Evolutionary conservation across 1,140 invertebrate genomes (phyloP).

Genomic region (Uloborus diversus): DNA sequence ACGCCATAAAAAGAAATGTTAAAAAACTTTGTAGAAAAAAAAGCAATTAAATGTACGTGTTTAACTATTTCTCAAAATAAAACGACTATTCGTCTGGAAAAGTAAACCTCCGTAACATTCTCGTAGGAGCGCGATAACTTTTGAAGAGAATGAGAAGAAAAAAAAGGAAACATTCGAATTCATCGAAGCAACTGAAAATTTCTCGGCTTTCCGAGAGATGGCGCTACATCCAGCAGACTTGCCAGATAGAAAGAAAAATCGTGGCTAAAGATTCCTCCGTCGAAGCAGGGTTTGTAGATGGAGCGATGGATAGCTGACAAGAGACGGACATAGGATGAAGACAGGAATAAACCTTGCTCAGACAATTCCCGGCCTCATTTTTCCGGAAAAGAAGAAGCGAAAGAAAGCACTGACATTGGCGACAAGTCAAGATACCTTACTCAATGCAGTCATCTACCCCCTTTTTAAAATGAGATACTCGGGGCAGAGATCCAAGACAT

Average conservation of each 20-base stretch:
- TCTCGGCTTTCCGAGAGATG: constrained; percentile 2
- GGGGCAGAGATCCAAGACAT: constrained; percentile 41
- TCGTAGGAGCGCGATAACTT: too few species aligned
- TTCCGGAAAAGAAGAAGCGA: not conserved
- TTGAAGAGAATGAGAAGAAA: too few species aligned
- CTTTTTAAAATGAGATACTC: constrained; percentile 39
- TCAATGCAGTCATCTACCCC: constrained; percentile 42
- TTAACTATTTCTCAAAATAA: too few species aligned
- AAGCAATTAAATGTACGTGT: too few species aligned
- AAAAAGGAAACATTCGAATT: too few species aligned
- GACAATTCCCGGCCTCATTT: constrained; percentile 31
- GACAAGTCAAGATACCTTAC: constrained; percentile 52
- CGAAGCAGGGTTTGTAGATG: constrained; percentile 6
- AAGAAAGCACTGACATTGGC: constrained; percentile 46
- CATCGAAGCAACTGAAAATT: too few species aligned
- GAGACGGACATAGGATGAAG: constrained; percentile 30
- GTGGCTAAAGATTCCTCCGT: not conserved
- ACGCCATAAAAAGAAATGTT: too few species aligned
- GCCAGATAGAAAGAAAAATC: not conserved
- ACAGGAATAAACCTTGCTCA: constrained; percentile 33
- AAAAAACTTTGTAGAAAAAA: too few species aligned
- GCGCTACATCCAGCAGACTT: not conserved
- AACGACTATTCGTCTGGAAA: too few species aligned
- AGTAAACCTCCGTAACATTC: too few species aligned
- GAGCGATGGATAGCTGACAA: constrained; percentile 32